A percentile compares a stretch with the other conserved stretches of the same genome.
These are phyloP conservation scores for Loriculus beryllinus DNA, from an alignment of 2,797 vertebrate species.

Conservation along the genomic window DNA sequence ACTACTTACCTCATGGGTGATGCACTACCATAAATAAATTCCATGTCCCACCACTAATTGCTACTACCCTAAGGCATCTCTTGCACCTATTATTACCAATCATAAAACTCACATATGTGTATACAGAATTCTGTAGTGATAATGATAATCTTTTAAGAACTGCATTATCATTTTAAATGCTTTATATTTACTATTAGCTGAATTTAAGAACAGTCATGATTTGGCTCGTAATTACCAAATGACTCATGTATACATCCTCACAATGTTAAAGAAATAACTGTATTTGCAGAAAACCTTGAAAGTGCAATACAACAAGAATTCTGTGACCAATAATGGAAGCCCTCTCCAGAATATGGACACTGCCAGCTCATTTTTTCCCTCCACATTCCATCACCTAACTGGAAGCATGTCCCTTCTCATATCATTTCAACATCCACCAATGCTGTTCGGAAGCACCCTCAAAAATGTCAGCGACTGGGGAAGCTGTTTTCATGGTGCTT, in stretches of 20 bases:
- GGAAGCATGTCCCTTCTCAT: not conserved
- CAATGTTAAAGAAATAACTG: not conserved
- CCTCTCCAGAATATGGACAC: not conserved
- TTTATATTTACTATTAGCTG: constrained; percentile 31
- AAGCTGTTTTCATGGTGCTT: not conserved
- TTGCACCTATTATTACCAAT: constrained; percentile 9
- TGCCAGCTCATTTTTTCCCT: not conserved
- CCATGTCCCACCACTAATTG: not conserved
- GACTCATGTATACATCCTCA: not conserved
- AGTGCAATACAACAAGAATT: not conserved
- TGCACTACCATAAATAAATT: not conserved
- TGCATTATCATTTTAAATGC: constrained; percentile 11
- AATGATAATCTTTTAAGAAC: constrained; percentile 29
- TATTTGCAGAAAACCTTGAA: not conserved
- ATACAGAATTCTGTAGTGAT: constrained; percentile 9
- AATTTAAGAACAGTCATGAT: constrained; percentile 25
- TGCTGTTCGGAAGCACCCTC: not conserved
- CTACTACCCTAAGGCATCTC: not conserved
- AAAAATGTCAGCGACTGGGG: not conserved
- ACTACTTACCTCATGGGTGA: not conserved
- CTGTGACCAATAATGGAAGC: not conserved
- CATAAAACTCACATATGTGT: not conserved
- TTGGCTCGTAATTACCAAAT: constrained; percentile 12
- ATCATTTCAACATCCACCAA: not conserved
- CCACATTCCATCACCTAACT: not conserved